Base-by-base conservation (phyloP, 1,140 invertebrate genomes). In the Berghia stephanieae region DNA sequence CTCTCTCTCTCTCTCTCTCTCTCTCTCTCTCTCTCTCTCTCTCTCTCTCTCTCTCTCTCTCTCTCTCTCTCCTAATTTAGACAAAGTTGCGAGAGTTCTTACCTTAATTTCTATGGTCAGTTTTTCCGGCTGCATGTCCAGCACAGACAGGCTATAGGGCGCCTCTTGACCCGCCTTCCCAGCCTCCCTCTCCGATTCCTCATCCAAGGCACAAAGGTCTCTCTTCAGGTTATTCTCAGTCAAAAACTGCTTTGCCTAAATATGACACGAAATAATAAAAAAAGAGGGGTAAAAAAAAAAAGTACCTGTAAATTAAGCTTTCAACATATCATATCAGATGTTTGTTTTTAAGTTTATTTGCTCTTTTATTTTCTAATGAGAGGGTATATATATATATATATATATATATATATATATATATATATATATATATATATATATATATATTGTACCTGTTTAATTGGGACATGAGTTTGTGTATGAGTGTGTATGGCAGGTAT, bases 81-180 rank as follows among this genome's bases (percentile, higher is more conserved):
- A 66, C 21, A 24, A 24, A 49, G 46, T n/a, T 49, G 31, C 18
- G 31, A 66, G 31, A 18, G 5, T n/a, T 36, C 73, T 36, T 78
- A 86, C 85, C 81, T 80, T 82, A 67, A 86, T 83, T 18, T 79
- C 67, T 38, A 87, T 80, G 0, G 82, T 78, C 16, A 87, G 81
- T 73, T 83, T 86, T 42, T 85, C 82, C 70, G 84, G 78, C 60
- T 80, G 82, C 85, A 87, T 85, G 27, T 84, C 82, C n/a, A 81
- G 81, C 24, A 87, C 86, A 57, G 81, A 49, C 13, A 87, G 66
- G 13, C 74, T 38, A 72, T 24, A 36, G 71, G 73, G 44, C 44
- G 40, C 44, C 52, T 78, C 67, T 6, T 10, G 27, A 44, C 73
- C 57, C n/a, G 24, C 49, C 27, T 38, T 67, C 24, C 36, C 80